A percentile compares a stretch with the other conserved stretches of the same genome.
Conservation (phyloP, 2,888 invertebrate genomes). For the Cheilosia urbana region DNA sequence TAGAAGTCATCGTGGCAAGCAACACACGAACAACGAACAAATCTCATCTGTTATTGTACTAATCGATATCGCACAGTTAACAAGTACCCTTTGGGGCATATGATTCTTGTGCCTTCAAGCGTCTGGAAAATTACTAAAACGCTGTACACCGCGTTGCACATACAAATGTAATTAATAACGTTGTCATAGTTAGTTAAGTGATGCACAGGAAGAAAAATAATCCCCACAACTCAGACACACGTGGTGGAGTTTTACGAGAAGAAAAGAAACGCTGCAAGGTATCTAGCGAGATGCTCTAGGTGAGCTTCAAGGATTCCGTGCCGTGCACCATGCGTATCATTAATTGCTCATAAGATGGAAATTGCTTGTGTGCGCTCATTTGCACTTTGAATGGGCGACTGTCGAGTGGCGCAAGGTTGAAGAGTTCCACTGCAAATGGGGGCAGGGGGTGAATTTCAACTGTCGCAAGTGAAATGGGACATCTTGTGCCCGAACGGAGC, state of each 20-base stretch:
- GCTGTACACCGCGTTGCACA: conserved; percentile 53
- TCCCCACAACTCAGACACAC: conserved; percentile 39
- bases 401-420: conserved; percentile 6
- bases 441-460: background rate
- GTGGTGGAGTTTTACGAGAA: background rate
- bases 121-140: conserved; percentile 62
- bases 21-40: background rate
- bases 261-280: conserved; percentile 13
- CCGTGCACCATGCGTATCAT: conserved; percentile 54
- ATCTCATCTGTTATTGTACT: conserved; percentile 57
- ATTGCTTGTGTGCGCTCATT: conserved; percentile 53
- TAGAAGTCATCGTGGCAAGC: conserved; percentile 10
- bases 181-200: conserved; percentile 68
- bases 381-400: conserved; percentile 31
- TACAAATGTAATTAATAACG: conserved; percentile 71
- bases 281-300: conserved; percentile 40
- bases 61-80: conserved; percentile 49
- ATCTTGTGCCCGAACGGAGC: conserved; percentile 3
- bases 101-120: conserved; percentile 49
- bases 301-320: conserved; percentile 61
- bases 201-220: conserved; percentile 25
- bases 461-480: background rate
- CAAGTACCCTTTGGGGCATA: conserved; percentile 46
- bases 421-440: background rate
- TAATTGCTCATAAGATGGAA: conserved; percentile 70